A percentile compares a stretch with the other conserved stretches of the same genome.
Conservation (phyloP, 2,888 invertebrate species). For the Morinoia aosen region DNA sequence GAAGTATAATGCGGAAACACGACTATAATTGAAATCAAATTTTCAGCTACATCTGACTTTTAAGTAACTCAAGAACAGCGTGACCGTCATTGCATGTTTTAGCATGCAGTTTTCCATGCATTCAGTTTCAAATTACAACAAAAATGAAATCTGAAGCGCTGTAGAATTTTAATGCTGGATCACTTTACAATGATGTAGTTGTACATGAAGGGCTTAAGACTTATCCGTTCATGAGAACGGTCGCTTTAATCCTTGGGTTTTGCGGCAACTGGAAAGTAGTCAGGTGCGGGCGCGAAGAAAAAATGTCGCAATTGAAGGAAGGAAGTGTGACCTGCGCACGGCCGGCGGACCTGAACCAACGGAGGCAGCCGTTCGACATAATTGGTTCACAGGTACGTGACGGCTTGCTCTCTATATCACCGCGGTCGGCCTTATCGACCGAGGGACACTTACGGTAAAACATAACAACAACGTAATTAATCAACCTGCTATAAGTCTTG, state of each 20-base stretch:
- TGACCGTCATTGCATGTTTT: too few species aligned
- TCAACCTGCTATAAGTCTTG: not conserved
- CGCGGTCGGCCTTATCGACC: not conserved
- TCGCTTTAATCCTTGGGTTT: not conserved
- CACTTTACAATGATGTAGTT: not conserved
- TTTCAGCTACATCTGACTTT: too few species aligned
- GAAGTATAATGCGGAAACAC: too few species aligned
- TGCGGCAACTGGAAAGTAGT: not conserved
- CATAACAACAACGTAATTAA: constrained; percentile 44
- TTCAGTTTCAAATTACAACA: not conserved
- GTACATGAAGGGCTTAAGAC: not conserved
- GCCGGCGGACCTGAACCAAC: not conserved
- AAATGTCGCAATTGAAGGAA: not conserved
- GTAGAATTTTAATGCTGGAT: not conserved
- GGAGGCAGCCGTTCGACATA: constrained; percentile 5
- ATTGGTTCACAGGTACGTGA: constrained; percentile 32
- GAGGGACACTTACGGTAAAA: constrained; percentile 47
- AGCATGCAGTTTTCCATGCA: too few species aligned
- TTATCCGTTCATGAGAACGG: not conserved
- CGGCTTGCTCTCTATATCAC: constrained; percentile 5
- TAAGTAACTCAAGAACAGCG: too few species aligned
- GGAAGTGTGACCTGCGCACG: constrained; percentile 37
- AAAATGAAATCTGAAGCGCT: not conserved
- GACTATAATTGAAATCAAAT: too few species aligned
- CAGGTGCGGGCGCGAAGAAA: not conserved